Evolutionary conservation across 2,797 vertebrate genomes (phyloP).

Genomic region (Crenichthys baileyi): DNA sequence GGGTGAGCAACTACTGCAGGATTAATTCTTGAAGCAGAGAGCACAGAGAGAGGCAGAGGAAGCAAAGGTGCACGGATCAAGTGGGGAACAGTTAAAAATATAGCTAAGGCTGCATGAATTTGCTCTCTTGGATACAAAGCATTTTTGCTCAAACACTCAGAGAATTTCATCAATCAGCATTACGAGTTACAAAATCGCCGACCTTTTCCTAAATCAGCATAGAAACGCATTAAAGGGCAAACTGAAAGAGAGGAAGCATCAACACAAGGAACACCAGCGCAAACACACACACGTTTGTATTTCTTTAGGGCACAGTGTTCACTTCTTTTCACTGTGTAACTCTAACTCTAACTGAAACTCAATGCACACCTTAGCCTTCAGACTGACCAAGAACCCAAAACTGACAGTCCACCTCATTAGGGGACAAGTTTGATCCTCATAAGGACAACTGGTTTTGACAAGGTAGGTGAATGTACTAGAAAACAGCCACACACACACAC

Average conservation of each 20-base stretch:
- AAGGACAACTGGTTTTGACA: neutral
- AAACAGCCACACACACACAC: too few relatives aligned
- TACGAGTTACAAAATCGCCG: constrained; percentile 68
- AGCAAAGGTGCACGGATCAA: constrained; percentile 40
- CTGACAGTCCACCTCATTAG: neutral
- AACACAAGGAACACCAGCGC: constrained; percentile 6
- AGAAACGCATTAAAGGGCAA: constrained; percentile 67
- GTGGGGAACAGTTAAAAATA: constrained; percentile 53
- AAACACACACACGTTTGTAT: neutral
- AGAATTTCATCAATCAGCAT: constrained; percentile 61
- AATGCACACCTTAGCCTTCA: neutral
- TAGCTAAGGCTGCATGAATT: constrained; percentile 19
- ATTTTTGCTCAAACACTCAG: constrained; percentile 2
- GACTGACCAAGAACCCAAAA: neutral
- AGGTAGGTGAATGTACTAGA: neutral
- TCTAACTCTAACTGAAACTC: neutral
- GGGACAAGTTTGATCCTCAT: neutral
- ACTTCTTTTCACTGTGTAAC: neutral
- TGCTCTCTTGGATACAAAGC: constrained; percentile 36
- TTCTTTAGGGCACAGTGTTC: neutral
- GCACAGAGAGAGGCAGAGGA: constrained; percentile 31
- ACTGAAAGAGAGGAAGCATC: constrained; percentile 29
- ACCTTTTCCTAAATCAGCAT: constrained; percentile 75
- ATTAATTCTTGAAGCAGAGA: constrained; percentile 46
- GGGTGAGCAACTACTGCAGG: constrained; percentile 53